Evolutionary conservation across 2,888 invertebrate genomes (phyloP).

Genomic region (Eretmocerus hayati): DNA sequence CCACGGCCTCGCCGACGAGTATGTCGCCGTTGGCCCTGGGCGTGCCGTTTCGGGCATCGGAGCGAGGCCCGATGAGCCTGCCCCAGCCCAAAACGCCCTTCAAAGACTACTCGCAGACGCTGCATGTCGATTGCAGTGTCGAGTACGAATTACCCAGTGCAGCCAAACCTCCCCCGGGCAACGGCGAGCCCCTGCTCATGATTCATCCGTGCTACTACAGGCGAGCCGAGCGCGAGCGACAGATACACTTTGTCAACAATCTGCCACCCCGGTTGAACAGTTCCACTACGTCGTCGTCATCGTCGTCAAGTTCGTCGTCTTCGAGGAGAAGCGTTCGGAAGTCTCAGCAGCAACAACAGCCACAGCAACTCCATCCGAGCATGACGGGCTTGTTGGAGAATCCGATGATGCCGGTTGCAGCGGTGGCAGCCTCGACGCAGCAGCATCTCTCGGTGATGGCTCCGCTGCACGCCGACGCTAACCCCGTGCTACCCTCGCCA

Average conservation of each 20-base stretch:
- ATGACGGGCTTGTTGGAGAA: constrained; percentile 13
- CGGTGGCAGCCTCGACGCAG: constrained; percentile 15
- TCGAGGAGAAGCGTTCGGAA: background rate
- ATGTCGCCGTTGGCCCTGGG: constrained; percentile 49
- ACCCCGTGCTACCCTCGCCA: constrained; percentile 11
- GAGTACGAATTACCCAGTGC: constrained; percentile 86
- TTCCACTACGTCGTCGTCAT: constrained; percentile 5
- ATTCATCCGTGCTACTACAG: constrained; percentile 86
- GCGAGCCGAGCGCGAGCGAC: constrained; percentile 75
- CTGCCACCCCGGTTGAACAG: constrained; percentile 58
- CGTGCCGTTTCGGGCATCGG: constrained; percentile 7
- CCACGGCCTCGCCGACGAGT: constrained; percentile 39
- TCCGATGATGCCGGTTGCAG: constrained; percentile 17
- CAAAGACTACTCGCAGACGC: constrained; percentile 78
- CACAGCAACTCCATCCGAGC: background rate
- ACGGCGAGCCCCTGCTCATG: constrained; percentile 77
- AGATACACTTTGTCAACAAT: constrained; percentile 79
- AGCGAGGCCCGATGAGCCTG: constrained; percentile 33
- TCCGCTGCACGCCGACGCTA: background rate
- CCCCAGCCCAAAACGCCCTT: constrained; percentile 37
- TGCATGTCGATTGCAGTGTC: constrained; percentile 86
- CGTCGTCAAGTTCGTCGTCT: background rate
- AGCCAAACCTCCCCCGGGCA: constrained; percentile 79
- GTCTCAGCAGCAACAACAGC: background rate
- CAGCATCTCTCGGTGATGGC: constrained; percentile 24